Percentiles rank a stretch among this genome's conserved stretches.
These are phyloP conservation scores for Parazoanthus swiftii DNA, from an alignment of 92 coral and sea anemone species.

Conservation along the genomic window DNA sequence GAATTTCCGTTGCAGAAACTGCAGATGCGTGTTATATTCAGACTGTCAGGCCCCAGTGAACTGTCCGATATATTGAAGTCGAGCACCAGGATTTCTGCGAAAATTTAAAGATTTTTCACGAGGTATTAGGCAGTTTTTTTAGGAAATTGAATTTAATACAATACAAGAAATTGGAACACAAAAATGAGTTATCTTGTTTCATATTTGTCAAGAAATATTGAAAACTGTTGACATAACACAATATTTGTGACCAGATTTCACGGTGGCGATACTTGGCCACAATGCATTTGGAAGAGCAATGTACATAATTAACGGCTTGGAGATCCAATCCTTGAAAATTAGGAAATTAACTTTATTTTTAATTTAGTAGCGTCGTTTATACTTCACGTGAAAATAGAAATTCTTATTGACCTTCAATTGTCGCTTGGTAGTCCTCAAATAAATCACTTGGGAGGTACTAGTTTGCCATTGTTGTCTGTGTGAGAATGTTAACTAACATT, in stretches of 20 bases:
- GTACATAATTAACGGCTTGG: background rate
- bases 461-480: background rate
- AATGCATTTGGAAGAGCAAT: background rate
- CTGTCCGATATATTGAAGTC: background rate
- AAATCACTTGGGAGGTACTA: background rate
- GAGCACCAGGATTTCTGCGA: background rate
- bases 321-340: background rate
- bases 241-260: conserved; percentile 4
- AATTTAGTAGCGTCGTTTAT: background rate
- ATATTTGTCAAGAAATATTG: background rate
- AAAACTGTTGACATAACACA: background rate
- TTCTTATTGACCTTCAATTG: conserved; percentile 16
- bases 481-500: no score
- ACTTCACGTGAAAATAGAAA: background rate
- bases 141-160: background rate
- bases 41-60: background rate
- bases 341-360: background rate
- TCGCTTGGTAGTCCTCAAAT: conserved; percentile 18
- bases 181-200: background rate
- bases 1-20: conserved; percentile 14
- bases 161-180: background rate
- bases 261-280: background rate
- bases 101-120: background rate
- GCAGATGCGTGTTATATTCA: background rate
- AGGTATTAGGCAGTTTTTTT: background rate